phyloP scores from a whole-genome alignment of 2,113 vertebrate genomes.

The Limanda limanda region DNA sequence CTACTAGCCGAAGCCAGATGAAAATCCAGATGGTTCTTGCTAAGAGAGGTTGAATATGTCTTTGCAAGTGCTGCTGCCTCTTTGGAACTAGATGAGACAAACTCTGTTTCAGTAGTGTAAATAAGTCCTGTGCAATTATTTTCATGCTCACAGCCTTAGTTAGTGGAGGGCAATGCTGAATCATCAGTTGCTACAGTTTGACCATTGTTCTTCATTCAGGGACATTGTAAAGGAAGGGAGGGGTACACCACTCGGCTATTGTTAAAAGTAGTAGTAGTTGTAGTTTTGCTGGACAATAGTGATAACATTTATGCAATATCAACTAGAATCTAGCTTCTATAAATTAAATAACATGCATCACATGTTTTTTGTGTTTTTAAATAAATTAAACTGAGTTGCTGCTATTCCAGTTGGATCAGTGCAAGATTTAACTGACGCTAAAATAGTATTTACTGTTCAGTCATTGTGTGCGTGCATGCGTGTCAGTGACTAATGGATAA shows the following conservation, averaged over 20 bases:
- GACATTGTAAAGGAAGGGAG: conserved; percentile 12
- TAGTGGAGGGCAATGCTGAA: conserved; percentile 33
- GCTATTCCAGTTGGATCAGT: too few species aligned
- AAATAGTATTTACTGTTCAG: too few species aligned
- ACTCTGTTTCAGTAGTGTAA: conserved; percentile 34
- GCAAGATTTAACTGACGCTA: too few species aligned
- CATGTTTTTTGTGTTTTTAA: too few species aligned
- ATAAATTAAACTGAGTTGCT: too few species aligned
- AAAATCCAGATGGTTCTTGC: conserved; percentile 33
- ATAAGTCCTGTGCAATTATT: conserved; percentile 34
- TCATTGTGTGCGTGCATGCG: background rate
- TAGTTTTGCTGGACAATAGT: background rate
- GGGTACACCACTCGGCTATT: background rate
- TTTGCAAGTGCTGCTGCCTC: background rate
- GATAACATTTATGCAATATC: background rate
- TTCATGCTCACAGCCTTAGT: conserved; percentile 1
- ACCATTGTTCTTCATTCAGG: conserved; percentile 29
- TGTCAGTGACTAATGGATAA: background rate
- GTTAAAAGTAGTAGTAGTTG: conserved; percentile 12
- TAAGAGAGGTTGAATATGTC: background rate
- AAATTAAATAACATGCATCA: background rate
- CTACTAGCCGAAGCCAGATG: conserved; percentile 8
- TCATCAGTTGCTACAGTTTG: conserved; percentile 54
- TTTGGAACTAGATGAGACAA: conserved; percentile 53
- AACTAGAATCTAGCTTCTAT: background rate